Evolutionary conservation across 2,113 vertebrate species (phyloP).

Genomic region (Nibea albiflora): DNA sequence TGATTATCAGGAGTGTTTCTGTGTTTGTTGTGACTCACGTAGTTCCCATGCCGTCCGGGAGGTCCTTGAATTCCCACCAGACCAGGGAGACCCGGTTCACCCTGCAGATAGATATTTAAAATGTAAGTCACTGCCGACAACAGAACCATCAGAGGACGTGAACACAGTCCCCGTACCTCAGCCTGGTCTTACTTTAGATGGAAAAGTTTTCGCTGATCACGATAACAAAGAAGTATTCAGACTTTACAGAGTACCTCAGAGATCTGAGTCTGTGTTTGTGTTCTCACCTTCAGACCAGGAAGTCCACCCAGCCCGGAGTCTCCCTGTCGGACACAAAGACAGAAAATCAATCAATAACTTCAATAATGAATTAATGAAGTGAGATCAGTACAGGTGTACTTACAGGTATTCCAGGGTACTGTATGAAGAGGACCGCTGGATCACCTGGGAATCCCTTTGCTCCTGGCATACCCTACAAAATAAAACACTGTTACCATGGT

Average conservation of each 20-base stretch:
- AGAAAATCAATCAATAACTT: no score
- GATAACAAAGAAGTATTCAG: no score
- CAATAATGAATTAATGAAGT: no score
- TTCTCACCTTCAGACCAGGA: slow-evolving; percentile 70
- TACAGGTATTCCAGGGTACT: slow-evolving; percentile 74
- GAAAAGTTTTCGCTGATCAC: no score
- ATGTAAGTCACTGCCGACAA: neutral
- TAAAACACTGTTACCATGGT: slow-evolving; percentile 1
- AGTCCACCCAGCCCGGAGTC: slow-evolving; percentile 62
- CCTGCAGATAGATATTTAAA: slow-evolving; percentile 58
- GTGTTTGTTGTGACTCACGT: slow-evolving; percentile 58
- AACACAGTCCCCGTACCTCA: no score
- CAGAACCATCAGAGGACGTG: neutral
- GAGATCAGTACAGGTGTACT: slow-evolving; percentile 45
- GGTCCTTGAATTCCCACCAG: slow-evolving; percentile 50
- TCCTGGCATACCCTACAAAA: slow-evolving; percentile 86
- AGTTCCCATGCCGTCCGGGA: slow-evolving; percentile 59
- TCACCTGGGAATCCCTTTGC: slow-evolving; percentile 88
- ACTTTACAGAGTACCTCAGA: no score
- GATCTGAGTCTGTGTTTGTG: neutral
- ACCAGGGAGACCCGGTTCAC: slow-evolving; percentile 64
- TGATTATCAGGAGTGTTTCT: neutral
- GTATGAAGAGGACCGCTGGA: slow-evolving; percentile 26
- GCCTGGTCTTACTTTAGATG: no score
- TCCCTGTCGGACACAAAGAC: slow-evolving; percentile 73